Percentiles rank a stretch among this genome's conserved stretches.
Evolutionary conservation across 2,888 invertebrate genomes (phyloP).

Genomic region (Volucella inanis): DNA sequence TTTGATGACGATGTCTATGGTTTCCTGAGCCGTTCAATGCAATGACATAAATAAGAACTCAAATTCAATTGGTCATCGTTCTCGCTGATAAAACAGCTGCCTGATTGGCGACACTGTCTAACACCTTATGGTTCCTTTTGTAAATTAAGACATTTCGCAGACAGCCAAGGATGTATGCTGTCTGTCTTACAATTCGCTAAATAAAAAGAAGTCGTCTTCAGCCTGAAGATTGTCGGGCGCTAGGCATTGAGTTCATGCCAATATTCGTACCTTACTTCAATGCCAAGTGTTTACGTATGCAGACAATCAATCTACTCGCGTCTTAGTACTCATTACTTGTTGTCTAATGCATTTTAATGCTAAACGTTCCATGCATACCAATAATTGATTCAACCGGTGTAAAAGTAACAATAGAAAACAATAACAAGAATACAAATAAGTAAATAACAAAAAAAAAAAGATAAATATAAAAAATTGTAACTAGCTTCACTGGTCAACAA

Average conservation of each 20-base stretch:
- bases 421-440: conserved; percentile 6
- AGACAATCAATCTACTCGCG: conserved; percentile 57
- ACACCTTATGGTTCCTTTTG: too few species aligned
- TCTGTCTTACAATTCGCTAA: background rate
- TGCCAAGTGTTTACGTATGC: conserved; percentile 39
- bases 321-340: conserved; percentile 50
- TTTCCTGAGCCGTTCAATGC: too few species aligned
- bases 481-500: too few species aligned
- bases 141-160: background rate
- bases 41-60: too few species aligned
- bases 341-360: conserved; percentile 70
- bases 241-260: conserved; percentile 23
- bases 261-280: conserved; percentile 17
- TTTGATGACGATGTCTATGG: too few species aligned
- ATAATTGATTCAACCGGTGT: conserved; percentile 41
- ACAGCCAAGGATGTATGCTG: conserved; percentile 17
- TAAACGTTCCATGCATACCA: conserved; percentile 45
- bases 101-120: too few species aligned
- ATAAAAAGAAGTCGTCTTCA: too few species aligned
- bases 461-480: too few species aligned
- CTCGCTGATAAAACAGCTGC: too few species aligned
- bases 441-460: conserved; percentile 6
- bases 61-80: too few species aligned
- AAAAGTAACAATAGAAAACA: background rate
- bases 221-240: conserved; percentile 27